phyloP scores from a whole-genome alignment of 2,888 invertebrate genomes.

The Sturmia bella region DNA sequence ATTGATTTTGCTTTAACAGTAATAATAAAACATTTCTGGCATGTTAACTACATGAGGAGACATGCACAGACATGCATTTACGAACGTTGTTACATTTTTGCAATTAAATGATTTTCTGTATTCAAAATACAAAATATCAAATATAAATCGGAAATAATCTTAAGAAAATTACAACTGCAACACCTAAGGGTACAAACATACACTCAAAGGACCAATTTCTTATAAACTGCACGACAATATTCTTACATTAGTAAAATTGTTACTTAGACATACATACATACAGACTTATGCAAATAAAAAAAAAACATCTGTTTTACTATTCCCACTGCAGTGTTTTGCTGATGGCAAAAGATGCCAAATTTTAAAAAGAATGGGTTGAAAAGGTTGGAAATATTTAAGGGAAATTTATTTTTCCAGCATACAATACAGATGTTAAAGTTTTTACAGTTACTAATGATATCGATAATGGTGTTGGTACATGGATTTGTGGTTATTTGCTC shows the following conservation, averaged over 20 bases:
- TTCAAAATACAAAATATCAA: constrained; percentile 28
- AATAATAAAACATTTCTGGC: no score
- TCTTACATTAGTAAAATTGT: constrained; percentile 9
- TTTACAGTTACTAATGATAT: constrained; percentile 20
- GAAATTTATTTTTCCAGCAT: no score
- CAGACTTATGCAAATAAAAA: background rate
- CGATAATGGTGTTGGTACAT: constrained; percentile 36
- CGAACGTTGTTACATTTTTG: background rate
- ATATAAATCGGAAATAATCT: constrained; percentile 31
- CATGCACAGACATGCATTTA: background rate
- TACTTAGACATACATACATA: background rate
- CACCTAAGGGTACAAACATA: background rate
- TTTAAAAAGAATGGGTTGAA: background rate
- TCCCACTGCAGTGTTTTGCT: constrained; percentile 3
- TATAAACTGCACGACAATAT: constrained; percentile 30
- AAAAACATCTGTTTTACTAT: constrained; percentile 17
- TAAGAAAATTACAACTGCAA: background rate
- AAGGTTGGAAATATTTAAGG: background rate
- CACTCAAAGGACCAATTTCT: constrained; percentile 50
- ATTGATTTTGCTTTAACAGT: no score
- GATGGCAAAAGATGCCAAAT: background rate
- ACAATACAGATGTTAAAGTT: background rate
- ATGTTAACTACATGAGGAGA: no score
- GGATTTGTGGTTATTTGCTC: constrained; percentile 40
- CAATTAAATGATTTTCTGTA: constrained; percentile 9